Conservation (phyloP, 2,113 vertebrate species). For the Gorsachius goisagi region DNA sequence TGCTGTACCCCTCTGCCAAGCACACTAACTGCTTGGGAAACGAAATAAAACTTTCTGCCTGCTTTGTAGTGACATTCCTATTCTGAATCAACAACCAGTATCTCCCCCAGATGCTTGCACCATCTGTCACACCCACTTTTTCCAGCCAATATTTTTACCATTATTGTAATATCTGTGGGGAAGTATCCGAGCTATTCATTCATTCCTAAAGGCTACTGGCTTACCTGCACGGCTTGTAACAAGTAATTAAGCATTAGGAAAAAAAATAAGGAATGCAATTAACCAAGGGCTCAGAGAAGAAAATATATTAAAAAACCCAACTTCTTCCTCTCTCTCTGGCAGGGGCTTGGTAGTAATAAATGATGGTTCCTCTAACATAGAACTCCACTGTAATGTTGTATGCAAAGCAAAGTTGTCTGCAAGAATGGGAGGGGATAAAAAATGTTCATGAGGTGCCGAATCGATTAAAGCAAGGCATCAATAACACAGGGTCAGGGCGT, state of each 20-base stretch:
- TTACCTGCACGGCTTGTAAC: neutral
- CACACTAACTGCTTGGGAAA: neutral
- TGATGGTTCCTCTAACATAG: neutral
- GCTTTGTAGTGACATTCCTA: neutral
- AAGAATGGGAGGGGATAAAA: slow-evolving; percentile 15
- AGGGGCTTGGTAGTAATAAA: neutral
- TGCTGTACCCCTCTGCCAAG: neutral
- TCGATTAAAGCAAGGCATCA: neutral
- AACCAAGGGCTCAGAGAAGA: neutral
- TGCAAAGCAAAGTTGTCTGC: slow-evolving; percentile 20
- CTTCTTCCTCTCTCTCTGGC: neutral
- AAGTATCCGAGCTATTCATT: neutral
- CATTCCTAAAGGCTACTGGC: slow-evolving; percentile 12
- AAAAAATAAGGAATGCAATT: neutral
- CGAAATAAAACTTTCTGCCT: neutral
- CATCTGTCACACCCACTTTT: neutral
- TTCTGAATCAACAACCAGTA: neutral
- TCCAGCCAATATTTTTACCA: neutral
- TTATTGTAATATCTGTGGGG: neutral
- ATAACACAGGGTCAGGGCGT: neutral
- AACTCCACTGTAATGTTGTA: neutral
- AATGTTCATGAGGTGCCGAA: slow-evolving; percentile 14
- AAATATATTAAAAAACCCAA: neutral
- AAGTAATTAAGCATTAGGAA: slow-evolving; percentile 12
- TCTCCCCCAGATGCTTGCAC: neutral